phyloP scores from a whole-genome alignment of 2,888 invertebrate species.

The Schizotus pectinicornis region DNA sequence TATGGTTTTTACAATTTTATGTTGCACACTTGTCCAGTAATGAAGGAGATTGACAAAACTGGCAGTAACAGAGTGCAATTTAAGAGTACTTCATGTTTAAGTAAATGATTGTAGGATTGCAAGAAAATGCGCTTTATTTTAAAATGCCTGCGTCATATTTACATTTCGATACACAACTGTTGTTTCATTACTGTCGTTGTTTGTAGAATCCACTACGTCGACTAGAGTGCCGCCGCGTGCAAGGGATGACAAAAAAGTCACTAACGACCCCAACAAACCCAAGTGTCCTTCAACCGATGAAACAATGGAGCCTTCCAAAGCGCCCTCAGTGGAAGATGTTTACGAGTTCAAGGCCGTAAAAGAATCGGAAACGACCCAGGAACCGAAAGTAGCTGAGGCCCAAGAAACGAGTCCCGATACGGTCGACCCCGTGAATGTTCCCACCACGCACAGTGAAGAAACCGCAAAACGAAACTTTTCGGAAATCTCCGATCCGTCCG shows the following conservation, averaged over 20 bases:
- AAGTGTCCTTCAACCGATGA: slow-evolving; percentile 45
- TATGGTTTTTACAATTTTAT: no score
- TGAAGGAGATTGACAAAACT: no score
- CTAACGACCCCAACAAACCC: slow-evolving; percentile 40
- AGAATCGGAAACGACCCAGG: slow-evolving; percentile 59
- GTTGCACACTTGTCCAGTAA: no score
- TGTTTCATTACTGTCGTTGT: neutral
- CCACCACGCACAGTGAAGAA: slow-evolving; percentile 44
- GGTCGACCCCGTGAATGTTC: slow-evolving; percentile 40
- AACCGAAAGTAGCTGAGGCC: slow-evolving; percentile 30
- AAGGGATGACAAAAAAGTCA: slow-evolving; percentile 66
- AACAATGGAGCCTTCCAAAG: slow-evolving; percentile 46
- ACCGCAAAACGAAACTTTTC: slow-evolving; percentile 58
- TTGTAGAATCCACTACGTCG: slow-evolving; percentile 59
- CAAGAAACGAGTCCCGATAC: slow-evolving; percentile 30
- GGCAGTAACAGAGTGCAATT: no score
- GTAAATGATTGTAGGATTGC: no score
- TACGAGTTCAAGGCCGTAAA: slow-evolving; percentile 67
- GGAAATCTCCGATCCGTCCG: slow-evolving; percentile 63
- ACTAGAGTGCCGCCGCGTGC: slow-evolving; percentile 57
- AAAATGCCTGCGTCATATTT: no score
- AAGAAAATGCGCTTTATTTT: slow-evolving; percentile 1
- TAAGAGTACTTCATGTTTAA: no score
- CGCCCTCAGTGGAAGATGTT: slow-evolving; percentile 57
- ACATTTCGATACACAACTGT: no score